phyloP scores from a whole-genome alignment of 2,888 invertebrate species.

The Anoplius nigerrimus region DNA sequence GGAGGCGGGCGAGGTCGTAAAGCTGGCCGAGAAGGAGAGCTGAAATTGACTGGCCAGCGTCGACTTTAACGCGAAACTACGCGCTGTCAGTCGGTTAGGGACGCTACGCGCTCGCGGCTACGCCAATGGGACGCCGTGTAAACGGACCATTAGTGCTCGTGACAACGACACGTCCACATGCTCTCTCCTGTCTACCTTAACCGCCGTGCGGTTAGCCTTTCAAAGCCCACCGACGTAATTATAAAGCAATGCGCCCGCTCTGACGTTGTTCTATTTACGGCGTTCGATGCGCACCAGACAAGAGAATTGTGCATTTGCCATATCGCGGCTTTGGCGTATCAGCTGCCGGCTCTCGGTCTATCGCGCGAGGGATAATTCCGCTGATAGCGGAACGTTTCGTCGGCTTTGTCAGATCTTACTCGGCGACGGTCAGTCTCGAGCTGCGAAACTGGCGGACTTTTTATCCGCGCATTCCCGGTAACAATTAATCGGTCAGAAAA shows the following conservation, averaged over 20 bases:
- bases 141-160: slow-evolving; percentile 42
- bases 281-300: slow-evolving; percentile 10
- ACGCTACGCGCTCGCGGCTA: slow-evolving; percentile 26
- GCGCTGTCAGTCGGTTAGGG: too few species aligned
- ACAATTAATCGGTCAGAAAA: too few species aligned
- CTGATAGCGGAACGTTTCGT: not conserved
- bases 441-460: too few species aligned
- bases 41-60: not conserved
- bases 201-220: slow-evolving; percentile 47
- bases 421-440: too few species aligned
- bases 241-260: slow-evolving; percentile 46
- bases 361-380: too few species aligned
- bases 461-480: too few species aligned
- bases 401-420: too few species aligned
- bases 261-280: slow-evolving; percentile 37
- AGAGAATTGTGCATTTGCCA: too few species aligned
- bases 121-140: slow-evolving; percentile 40
- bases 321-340: too few species aligned
- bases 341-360: too few species aligned
- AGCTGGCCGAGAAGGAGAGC: too few species aligned
- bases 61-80: not conserved
- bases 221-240: slow-evolving; percentile 47
- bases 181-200: slow-evolving; percentile 37
- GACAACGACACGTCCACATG: slow-evolving; percentile 21
- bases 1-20: too few species aligned